These are phyloP conservation scores for Ibidorhyncha struthersii DNA, from an alignment of 2,113 vertebrate genomes.

Conservation along the genomic window DNA sequence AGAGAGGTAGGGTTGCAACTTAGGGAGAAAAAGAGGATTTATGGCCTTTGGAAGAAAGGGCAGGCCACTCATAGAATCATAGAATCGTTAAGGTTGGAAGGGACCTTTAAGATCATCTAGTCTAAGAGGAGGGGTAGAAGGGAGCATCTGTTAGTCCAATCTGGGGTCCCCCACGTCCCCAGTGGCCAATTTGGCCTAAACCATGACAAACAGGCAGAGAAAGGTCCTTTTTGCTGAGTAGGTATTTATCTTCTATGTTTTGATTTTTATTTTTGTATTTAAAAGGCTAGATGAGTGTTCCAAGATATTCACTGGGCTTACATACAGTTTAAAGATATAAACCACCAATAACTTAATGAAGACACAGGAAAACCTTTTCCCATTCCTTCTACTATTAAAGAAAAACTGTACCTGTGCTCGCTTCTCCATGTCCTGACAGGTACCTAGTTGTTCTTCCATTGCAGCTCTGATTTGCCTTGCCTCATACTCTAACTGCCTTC, in stretches of 20 bases:
- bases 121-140: no score
- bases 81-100: no score
- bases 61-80: no score
- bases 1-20: no score
- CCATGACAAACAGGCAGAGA: neutral
- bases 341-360: neutral
- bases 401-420: slow-evolving; percentile 83
- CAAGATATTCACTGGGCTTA: neutral
- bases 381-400: neutral
- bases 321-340: neutral
- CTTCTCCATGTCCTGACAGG: slow-evolving; percentile 94
- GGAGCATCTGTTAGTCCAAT: no score
- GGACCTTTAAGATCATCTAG: no score
- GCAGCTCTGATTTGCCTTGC: slow-evolving; percentile 91
- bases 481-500: slow-evolving; percentile 91
- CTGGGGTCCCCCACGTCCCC: no score
- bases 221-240: neutral
- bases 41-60: no score
- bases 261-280: neutral
- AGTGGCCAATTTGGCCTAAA: no score
- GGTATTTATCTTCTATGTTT: neutral
- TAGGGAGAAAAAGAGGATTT: no score
- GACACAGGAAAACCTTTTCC: neutral
- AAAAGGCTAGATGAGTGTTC: neutral
- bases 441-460: slow-evolving; percentile 93